Evolutionary conservation across 2,888 invertebrate genomes (phyloP).

Genomic region (Baronia brevicornis): DNA sequence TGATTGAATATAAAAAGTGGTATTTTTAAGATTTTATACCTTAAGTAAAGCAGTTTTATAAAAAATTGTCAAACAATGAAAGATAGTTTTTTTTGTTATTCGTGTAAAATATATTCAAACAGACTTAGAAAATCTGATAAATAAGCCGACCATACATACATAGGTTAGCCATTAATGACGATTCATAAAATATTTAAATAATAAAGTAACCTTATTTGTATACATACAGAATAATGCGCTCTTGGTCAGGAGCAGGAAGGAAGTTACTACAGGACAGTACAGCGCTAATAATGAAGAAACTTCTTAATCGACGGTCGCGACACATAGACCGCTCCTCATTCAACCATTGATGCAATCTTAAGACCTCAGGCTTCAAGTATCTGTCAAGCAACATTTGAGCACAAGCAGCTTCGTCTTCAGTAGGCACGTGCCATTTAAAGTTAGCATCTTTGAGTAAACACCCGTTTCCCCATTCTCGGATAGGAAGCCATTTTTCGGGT

Average conservation of each 20-base stretch:
- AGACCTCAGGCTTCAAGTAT: slow-evolving; percentile 80
- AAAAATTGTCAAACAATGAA: too few relatives aligned
- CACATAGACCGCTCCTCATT: slow-evolving; percentile 67
- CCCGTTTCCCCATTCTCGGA: slow-evolving; percentile 88
- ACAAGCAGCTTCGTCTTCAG: slow-evolving; percentile 78
- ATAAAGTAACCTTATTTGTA: neutral
- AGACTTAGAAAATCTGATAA: neutral
- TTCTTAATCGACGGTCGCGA: slow-evolving; percentile 80
- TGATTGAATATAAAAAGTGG: too few relatives aligned
- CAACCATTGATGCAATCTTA: slow-evolving; percentile 74
- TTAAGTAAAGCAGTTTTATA: too few relatives aligned
- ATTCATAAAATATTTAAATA: too few relatives aligned
- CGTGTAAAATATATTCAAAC: too few relatives aligned
- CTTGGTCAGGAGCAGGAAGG: slow-evolving; percentile 82
- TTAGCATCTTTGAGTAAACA: slow-evolving; percentile 78
- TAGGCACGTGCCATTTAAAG: slow-evolving; percentile 87
- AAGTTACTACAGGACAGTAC: slow-evolving; percentile 78
- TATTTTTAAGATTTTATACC: too few relatives aligned
- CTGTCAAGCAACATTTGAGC: slow-evolving; percentile 79
- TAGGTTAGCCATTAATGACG: too few relatives aligned
- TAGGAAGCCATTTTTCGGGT: slow-evolving; percentile 81
- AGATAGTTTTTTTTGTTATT: too few relatives aligned
- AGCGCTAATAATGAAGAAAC: slow-evolving; percentile 80
- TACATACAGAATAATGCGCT: slow-evolving; percentile 73
- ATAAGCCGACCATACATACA: too few relatives aligned